Conservation (phyloP, 2,888 invertebrate genomes). For the Leptarthrus brevirostris region DNA sequence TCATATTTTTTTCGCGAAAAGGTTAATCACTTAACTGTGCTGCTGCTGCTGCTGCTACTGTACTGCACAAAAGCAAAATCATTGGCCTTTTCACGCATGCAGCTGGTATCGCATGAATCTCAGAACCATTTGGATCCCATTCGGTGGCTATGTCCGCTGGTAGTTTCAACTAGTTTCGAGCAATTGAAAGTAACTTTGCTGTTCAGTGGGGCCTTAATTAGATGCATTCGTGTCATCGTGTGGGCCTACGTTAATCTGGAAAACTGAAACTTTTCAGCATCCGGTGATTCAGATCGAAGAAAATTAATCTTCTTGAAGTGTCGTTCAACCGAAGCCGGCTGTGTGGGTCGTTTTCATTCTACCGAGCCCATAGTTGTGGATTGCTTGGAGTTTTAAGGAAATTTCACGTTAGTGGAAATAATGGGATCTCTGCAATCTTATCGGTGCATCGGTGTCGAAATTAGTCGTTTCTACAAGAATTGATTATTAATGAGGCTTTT, state of each 20-base stretch:
- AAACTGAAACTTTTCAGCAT: constrained; percentile 37
- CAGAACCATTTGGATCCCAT: not conserved
- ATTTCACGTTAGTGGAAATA: not conserved
- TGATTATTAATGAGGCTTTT: too few species aligned
- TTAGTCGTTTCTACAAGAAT: too few species aligned
- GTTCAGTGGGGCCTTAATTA: constrained; percentile 30
- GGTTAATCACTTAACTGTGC: not conserved
- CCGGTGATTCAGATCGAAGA: constrained; percentile 30
- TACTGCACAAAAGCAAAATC: not conserved
- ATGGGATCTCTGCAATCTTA: not conserved
- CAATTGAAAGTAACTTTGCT: not conserved
- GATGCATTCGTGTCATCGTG: constrained; percentile 45
- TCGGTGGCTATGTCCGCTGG: not conserved
- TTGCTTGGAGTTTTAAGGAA: not conserved
- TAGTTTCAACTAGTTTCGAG: not conserved
- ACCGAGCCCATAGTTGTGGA: not conserved
- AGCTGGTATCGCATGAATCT: not conserved
- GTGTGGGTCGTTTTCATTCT: not conserved
- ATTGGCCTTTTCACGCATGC: not conserved
- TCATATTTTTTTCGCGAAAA: not conserved
- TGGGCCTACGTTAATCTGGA: constrained; percentile 34
- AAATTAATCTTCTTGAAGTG: constrained; percentile 37
- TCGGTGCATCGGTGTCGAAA: too few species aligned
- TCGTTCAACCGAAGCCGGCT: not conserved
- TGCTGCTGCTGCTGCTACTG: not conserved